These are phyloP conservation scores for Pempheris klunzingeri DNA, from an alignment of 2,797 vertebrate genomes.

Conservation along the genomic window DNA sequence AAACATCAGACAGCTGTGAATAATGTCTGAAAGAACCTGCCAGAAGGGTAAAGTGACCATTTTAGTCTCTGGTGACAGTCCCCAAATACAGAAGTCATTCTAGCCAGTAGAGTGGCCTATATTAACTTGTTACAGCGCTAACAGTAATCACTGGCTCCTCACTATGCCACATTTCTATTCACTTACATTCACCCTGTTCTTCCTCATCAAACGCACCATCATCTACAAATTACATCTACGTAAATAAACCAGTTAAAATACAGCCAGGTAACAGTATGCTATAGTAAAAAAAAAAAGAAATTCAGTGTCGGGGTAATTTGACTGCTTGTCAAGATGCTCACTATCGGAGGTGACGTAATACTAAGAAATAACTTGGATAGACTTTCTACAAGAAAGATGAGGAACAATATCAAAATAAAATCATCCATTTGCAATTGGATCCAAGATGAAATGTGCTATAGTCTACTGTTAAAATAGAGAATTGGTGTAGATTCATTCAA, in stretches of 20 bases:
- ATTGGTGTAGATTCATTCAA: slow-evolving; percentile 65
- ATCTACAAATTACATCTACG: slow-evolving; percentile 57
- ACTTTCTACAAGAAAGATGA: slow-evolving; percentile 75
- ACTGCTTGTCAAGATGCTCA: slow-evolving; percentile 60
- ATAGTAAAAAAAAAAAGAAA: slow-evolving; percentile 60
- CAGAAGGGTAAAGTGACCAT: slow-evolving; percentile 67
- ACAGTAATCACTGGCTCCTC: slow-evolving; percentile 49
- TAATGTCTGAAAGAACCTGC: slow-evolving; percentile 56
- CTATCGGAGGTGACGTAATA: slow-evolving; percentile 61
- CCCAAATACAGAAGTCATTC: slow-evolving; percentile 48
- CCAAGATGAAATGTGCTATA: slow-evolving; percentile 55
- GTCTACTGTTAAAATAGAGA: slow-evolving; percentile 54
- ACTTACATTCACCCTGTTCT: slow-evolving; percentile 75
- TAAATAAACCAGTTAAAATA: slow-evolving; percentile 60
- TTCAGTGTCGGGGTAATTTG: slow-evolving; percentile 41
- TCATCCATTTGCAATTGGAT: slow-evolving; percentile 56
- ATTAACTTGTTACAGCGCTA: slow-evolving; percentile 50
- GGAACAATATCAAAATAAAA: slow-evolving; percentile 68
- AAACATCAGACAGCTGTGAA: slow-evolving; percentile 67
- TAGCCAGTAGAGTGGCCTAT: slow-evolving; percentile 44
- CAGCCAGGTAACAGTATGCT: slow-evolving; percentile 57
- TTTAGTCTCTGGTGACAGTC: slow-evolving; percentile 61
- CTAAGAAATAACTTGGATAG: slow-evolving; percentile 57
- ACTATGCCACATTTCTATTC: slow-evolving; percentile 48
- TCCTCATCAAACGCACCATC: slow-evolving; percentile 65